A percentile compares a stretch with the other conserved stretches of the same genome.
Evolutionary conservation across 2,113 vertebrate genomes (phyloP).

Genomic region (Gasterosteus nipponicus): DNA sequence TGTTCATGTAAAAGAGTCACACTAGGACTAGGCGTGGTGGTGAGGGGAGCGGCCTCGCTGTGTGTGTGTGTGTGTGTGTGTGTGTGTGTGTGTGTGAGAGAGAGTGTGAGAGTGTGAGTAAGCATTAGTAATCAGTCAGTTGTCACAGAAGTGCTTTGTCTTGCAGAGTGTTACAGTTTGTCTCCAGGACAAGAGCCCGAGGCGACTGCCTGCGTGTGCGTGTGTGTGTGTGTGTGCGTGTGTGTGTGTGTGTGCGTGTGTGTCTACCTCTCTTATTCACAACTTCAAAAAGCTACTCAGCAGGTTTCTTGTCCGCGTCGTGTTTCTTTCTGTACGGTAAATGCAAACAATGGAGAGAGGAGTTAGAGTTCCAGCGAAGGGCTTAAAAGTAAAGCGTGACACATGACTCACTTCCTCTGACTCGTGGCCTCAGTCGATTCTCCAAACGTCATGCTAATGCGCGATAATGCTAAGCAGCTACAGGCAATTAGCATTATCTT

Average conservation of each 20-base stretch:
- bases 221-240: slow-evolving; percentile 31
- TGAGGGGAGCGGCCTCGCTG: slow-evolving; percentile 15
- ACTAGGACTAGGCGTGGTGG: slow-evolving; percentile 56
- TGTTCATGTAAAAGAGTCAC: background rate
- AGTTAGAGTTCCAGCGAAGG: slow-evolving; percentile 25
- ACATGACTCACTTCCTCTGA: slow-evolving; percentile 55
- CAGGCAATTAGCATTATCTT: background rate
- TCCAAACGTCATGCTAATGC: background rate
- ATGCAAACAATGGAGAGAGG: slow-evolving; percentile 11
- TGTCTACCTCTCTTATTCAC: slow-evolving; percentile 32
- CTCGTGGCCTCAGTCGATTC: background rate
- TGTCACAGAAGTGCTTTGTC: slow-evolving; percentile 70
- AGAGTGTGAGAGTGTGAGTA: slow-evolving; percentile 57
- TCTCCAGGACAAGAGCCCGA: slow-evolving; percentile 55
- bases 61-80: slow-evolving; percentile 18
- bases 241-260: slow-evolving; percentile 20
- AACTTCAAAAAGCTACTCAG: slow-evolving; percentile 43
- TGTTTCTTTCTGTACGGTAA: slow-evolving; percentile 37
- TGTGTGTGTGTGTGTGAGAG: slow-evolving; percentile 8
- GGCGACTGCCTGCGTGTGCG: slow-evolving; percentile 32
- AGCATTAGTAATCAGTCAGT: slow-evolving; percentile 72
- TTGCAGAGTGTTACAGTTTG: slow-evolving; percentile 60
- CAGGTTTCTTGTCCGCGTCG: slow-evolving; percentile 45
- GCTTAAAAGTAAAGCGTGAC: slow-evolving; percentile 6
- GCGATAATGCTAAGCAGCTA: slow-evolving; percentile 21